Base-by-base conservation (phyloP, 1,140 invertebrate species). In the Acromyrmex echinatior region DNA sequence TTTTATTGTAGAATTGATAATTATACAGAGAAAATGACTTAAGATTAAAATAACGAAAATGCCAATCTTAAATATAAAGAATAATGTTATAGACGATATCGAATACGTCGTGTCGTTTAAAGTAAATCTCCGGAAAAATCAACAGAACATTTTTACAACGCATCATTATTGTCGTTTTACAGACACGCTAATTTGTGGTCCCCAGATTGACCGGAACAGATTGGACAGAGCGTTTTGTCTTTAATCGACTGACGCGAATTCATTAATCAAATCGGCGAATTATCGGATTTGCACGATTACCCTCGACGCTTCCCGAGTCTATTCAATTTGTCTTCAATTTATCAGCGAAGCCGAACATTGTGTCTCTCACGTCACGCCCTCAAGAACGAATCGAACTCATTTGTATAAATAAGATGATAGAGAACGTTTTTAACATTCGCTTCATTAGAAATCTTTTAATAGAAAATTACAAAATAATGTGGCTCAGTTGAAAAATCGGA, bases 261-360 rank as follows among this genome's bases (percentile, higher is more conserved):
- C 56, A 84, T 87, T 90, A 87, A 91, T 91, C 76, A 74, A 86
- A 90, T 91, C 86, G 87, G 73, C 70, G 77, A 88, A 88, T 90
- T 86, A 90, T 90, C 86, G 80, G 88, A 85, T 85, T 87, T 82
- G 62, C 53, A 63, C 65, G 62, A 71, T 62, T 63, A 62, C 39
- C 70, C 21, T 70, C 53, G 39, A 39, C 51, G 62, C 86, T 68
- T 70, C 10, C 60, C 49, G 45, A 70, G 51, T 63, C 51, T 56
- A 58, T 87, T 90, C 89, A 49, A 68, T 87, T 79, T 76, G 79
- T 62, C 60, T 90, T 85, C 76, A 90, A 90, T 90, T 76, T 66
- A 87, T 90, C 84, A 81, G 25, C 21, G 31, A 25, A 74, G 28
- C 77, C 25, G 25, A 25, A 56, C 65, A 14, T 80, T 16, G 49